phyloP scores from a whole-genome alignment of 2,888 invertebrate species.

The Chymomyza procnemis region DNA sequence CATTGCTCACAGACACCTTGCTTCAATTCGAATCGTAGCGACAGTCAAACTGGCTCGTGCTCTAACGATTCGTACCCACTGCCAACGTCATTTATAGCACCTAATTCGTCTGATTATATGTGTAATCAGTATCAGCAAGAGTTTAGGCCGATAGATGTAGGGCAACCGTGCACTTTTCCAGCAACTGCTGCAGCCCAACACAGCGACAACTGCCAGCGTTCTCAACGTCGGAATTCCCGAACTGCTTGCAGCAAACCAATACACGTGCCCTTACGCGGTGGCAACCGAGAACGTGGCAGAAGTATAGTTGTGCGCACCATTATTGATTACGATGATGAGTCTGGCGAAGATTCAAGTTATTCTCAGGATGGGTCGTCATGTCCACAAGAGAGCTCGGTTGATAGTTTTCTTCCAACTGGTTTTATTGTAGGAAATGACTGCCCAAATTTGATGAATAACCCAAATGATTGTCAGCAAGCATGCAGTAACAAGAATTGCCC shows the following conservation, averaged over 20 bases:
- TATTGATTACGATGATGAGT: not conserved
- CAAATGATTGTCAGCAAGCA: too few relatives aligned
- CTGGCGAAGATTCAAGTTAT: not conserved
- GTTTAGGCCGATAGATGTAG: too few relatives aligned
- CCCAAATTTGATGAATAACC: too few relatives aligned
- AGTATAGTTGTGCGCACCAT: not conserved
- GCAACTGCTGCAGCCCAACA: too few relatives aligned
- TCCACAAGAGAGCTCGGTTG: not conserved
- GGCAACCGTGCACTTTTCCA: too few relatives aligned
- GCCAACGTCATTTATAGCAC: not conserved
- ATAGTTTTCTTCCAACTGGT: too few relatives aligned
- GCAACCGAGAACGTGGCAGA: not conserved
- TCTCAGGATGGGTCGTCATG: not conserved
- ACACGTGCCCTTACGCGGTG: not conserved
- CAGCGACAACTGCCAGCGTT: too few relatives aligned
- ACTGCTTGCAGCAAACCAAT: not conserved
- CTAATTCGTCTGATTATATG: too few relatives aligned
- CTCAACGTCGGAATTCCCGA: too few relatives aligned
- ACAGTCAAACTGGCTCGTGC: not conserved
- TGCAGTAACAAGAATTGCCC: too few relatives aligned
- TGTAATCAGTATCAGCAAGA: too few relatives aligned
- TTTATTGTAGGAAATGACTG: too few relatives aligned
- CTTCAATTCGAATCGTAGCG: not conserved
- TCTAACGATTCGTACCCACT: not conserved
- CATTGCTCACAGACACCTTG: not conserved